Evolutionary conservation across 2,113 vertebrate genomes (phyloP).

Genomic region (Rhipidura dahli): DNA sequence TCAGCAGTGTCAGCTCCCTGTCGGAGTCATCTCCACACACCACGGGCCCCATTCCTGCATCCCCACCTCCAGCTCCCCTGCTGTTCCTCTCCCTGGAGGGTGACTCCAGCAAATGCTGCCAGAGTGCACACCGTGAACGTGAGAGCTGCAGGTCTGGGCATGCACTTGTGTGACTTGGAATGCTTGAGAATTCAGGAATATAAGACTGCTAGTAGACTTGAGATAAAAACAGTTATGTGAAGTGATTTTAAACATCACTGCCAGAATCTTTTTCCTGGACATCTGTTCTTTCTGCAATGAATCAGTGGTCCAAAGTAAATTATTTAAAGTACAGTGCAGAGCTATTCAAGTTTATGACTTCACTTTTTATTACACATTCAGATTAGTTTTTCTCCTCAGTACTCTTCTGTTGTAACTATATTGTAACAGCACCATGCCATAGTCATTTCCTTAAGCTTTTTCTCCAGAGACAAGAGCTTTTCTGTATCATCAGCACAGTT

Average conservation of each 20-base stretch:
- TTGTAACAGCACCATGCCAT: not conserved
- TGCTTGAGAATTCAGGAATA: not conserved
- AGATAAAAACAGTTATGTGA: not conserved
- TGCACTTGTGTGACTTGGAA: accelerated
- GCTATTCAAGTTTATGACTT: not conserved
- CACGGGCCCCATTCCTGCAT: not conserved
- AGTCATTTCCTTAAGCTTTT: not conserved
- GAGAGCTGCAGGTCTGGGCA: not conserved
- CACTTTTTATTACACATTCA: not conserved
- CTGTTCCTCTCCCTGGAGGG: not conserved
- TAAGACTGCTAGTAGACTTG: not conserved
- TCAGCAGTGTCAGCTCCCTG: not conserved
- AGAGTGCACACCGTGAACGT: accelerated
- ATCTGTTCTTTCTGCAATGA: not conserved
- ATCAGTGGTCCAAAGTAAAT: not conserved
- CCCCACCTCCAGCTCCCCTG: not conserved
- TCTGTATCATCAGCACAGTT: not conserved
- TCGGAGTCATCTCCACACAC: accelerated
- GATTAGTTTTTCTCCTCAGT: not conserved
- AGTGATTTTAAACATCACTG: not conserved
- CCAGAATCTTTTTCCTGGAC: not conserved
- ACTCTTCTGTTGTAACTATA: not conserved
- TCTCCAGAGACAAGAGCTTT: not conserved
- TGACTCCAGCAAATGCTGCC: accelerated
- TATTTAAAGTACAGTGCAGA: not conserved